These are phyloP conservation scores for Maniola jurtina DNA, from an alignment of 1,140 invertebrate species.

Conservation along the genomic window DNA sequence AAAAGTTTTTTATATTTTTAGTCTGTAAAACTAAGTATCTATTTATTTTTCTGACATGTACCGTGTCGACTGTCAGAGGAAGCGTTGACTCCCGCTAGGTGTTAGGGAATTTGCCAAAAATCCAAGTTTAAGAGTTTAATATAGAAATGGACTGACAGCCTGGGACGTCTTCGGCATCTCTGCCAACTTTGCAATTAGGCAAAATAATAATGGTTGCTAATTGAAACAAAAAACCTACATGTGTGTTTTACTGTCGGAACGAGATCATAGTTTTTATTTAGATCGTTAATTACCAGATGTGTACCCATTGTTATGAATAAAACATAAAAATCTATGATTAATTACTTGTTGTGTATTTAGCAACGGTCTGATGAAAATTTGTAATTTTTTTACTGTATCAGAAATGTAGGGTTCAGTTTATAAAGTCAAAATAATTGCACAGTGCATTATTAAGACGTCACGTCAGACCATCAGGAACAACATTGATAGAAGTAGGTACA, in stretches of 20 bases:
- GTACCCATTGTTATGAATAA: constrained; percentile 26
- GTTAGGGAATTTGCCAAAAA: constrained; percentile 67
- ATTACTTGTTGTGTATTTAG: background rate
- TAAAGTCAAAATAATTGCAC: constrained; percentile 63
- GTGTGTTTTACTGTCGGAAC: constrained; percentile 33
- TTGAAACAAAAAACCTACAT: constrained; percentile 47
- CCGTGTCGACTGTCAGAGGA: constrained; percentile 69
- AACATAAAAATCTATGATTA: constrained; percentile 1
- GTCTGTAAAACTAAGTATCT: constrained; percentile 48
- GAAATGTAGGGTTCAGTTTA: constrained; percentile 47
- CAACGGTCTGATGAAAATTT: background rate
- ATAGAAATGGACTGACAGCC: constrained; percentile 68
- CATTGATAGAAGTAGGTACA: constrained; percentile 63
- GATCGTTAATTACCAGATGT: constrained; percentile 40
- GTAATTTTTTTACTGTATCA: too few relatives aligned
- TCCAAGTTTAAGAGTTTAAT: constrained; percentile 56
- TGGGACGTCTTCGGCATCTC: constrained; percentile 52
- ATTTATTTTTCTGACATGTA: constrained; percentile 67
- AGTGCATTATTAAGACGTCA: constrained; percentile 45
- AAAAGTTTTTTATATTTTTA: constrained; percentile 50
- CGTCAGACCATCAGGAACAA: constrained; percentile 59
- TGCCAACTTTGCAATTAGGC: constrained; percentile 76
- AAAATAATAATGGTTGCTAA: constrained; percentile 54
- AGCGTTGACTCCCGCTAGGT: constrained; percentile 67
- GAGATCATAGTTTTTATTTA: constrained; percentile 43